A percentile compares a stretch with the other conserved stretches of the same genome.
These are phyloP conservation scores for Gobio gobio DNA, from an alignment of 2,113 vertebrate genomes.

Conservation along the genomic window DNA sequence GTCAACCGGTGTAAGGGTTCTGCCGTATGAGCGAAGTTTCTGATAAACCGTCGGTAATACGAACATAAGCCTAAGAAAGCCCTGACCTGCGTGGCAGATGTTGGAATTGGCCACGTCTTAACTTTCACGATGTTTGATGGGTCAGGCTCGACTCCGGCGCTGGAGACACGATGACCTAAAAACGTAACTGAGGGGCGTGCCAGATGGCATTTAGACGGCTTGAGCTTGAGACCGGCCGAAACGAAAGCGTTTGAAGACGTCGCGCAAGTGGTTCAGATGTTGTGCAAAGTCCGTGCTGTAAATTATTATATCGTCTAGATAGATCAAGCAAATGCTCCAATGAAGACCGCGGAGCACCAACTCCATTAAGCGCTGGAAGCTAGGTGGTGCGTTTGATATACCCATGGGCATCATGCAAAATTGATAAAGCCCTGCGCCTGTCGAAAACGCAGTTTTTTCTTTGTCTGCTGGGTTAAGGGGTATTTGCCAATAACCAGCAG, in stretches of 20 bases:
- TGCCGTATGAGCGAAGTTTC: background rate
- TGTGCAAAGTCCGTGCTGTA: background rate
- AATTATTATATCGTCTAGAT: background rate
- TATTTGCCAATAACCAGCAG: no score
- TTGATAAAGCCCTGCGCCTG: no score
- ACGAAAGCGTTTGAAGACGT: background rate
- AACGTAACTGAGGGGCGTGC: background rate
- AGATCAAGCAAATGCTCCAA: conserved; percentile 21
- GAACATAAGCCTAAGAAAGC: background rate
- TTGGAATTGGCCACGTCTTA: background rate
- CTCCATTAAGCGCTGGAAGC: conserved; percentile 15
- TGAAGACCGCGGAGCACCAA: conserved; percentile 10
- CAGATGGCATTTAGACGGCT: background rate
- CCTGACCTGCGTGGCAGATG: background rate
- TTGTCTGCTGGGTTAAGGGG: no score
- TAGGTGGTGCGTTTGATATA: conserved; percentile 22
- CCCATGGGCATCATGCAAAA: no score
- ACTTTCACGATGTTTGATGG: background rate
- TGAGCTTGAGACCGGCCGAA: background rate
- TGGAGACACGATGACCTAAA: background rate
- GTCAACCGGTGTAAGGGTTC: background rate
- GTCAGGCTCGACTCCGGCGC: background rate
- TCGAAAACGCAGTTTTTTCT: no score
- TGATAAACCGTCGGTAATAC: background rate
- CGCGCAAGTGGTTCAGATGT: background rate